Percentiles rank a stretch among this genome's conserved stretches.
phyloP scores from a whole-genome alignment of 2,797 vertebrate species.

The Gobionotothen gibberifrons region DNA sequence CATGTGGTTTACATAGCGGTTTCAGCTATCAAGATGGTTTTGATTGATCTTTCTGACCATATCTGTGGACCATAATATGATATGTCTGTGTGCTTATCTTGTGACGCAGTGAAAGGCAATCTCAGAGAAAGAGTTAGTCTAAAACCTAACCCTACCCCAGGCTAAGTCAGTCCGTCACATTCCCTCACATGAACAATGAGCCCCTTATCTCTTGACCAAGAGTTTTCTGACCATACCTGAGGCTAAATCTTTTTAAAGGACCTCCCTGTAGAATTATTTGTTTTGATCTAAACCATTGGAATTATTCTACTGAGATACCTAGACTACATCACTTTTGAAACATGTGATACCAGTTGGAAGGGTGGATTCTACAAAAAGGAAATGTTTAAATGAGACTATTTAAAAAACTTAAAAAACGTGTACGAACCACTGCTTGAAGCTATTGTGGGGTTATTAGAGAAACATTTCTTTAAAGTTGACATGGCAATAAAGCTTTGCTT shows the following conservation, averaged over 20 bases:
- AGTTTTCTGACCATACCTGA: slow-evolving; percentile 33
- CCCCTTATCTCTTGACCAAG: slow-evolving; percentile 27
- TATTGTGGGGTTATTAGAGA: slow-evolving; percentile 29
- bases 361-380: neutral
- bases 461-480: slow-evolving; percentile 56
- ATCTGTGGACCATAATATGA: slow-evolving; percentile 43
- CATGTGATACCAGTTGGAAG: neutral
- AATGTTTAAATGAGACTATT: neutral
- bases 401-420: neutral
- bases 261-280: slow-evolving; percentile 11
- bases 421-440: neutral
- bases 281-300: neutral
- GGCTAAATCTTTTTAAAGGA: slow-evolving; percentile 8
- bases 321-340: neutral
- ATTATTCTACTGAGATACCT: neutral
- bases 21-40: slow-evolving; percentile 34
- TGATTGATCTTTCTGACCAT: slow-evolving; percentile 25
- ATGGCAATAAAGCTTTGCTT: slow-evolving; percentile 63
- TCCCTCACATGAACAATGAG: slow-evolving; percentile 20
- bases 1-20: slow-evolving; percentile 27
- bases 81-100: slow-evolving; percentile 40
- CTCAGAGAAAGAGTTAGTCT: slow-evolving; percentile 29
- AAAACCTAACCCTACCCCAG: slow-evolving; percentile 29
- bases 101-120: slow-evolving; percentile 34
- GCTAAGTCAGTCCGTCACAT: slow-evolving; percentile 44